Base-by-base conservation (phyloP, 2,797 vertebrate genomes). In the Leptatherina wallacei region DNA sequence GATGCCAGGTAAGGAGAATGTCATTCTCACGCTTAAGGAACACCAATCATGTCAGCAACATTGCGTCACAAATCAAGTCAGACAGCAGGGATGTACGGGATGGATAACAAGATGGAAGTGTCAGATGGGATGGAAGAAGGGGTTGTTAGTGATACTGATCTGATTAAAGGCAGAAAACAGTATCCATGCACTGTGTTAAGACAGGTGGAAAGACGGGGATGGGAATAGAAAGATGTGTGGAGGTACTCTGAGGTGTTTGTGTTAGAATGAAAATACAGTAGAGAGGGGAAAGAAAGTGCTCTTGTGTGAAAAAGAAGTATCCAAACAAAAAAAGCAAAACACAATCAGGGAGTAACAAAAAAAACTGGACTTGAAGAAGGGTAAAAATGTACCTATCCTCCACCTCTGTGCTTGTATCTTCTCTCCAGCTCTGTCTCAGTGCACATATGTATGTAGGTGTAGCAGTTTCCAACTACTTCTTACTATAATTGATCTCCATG, bases 401-500 rank as follows among this genome's bases (percentile, higher is more conserved):
- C 58, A 60, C 51, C 40, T 75, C 55, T 65, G 40, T 64, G 49
- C 71, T 38, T 33, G 16, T 63, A 13, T 63, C 70, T 68, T 52
- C 69, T 52, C 32, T 12, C 3, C 59, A 59, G n/a, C 14, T 66
- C 18, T 75, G 49, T 59, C 51, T 77, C 62, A 12, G 54, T 70
- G 59, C 74, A 71, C 73, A 82, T 60, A 67, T 81, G 79, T 54
- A 65, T 82, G 82, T 74, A 82, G 77, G 80, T 82, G 64, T 85
- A 78, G 84, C 75, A 78, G 65, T 79, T 81, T 86, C 84, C 71
- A 58, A 84, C 75, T 80, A 65, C 82, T 81, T 82, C 65, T 74
- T 78, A 33, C 83, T 76, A 57, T 91, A 90, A 94, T 90, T 92
- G 90, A 93, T 93, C 91, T 93, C 89, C 80, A 72, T 83, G 90